A percentile compares a stretch with the other conserved stretches of the same genome.
phyloP scores from a whole-genome alignment of 1,140 invertebrate species.

The Eumaeus atala region DNA sequence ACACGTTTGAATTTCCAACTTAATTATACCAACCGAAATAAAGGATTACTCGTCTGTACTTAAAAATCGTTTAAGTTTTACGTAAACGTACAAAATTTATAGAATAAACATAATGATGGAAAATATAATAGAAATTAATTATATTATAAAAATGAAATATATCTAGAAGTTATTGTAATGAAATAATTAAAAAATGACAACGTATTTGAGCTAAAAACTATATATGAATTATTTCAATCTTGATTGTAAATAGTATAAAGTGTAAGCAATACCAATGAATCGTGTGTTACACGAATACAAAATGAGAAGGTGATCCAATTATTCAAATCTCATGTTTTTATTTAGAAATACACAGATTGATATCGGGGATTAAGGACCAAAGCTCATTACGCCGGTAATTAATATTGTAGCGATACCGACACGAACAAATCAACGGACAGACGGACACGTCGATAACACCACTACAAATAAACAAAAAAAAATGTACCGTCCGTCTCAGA shows the following conservation, averaged over 20 bases:
- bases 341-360: slow-evolving; percentile 37
- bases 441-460: slow-evolving; percentile 48
- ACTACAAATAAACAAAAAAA: slow-evolving; percentile 46
- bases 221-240: too few species aligned
- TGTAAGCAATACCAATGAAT: too few species aligned
- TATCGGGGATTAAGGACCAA: slow-evolving; percentile 46
- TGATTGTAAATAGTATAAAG: too few species aligned
- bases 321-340: slow-evolving; percentile 15
- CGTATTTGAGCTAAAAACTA: too few species aligned
- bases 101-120: too few species aligned
- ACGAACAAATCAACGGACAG: slow-evolving; percentile 54
- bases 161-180: too few species aligned
- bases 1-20: slow-evolving; percentile 5
- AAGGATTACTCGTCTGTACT: background rate
- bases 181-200: too few species aligned
- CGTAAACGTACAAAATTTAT: too few species aligned
- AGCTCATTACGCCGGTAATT: slow-evolving; percentile 58
- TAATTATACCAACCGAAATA: slow-evolving; percentile 21
- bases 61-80: background rate
- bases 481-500: slow-evolving; percentile 27
- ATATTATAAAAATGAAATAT: too few species aligned
- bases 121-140: too few species aligned
- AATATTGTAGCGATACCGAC: slow-evolving; percentile 55
- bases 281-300: background rate
- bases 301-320: slow-evolving; percentile 8